Evolutionary conservation across 2,888 invertebrate genomes (phyloP).

Genomic region (Sthenelais limicola): DNA sequence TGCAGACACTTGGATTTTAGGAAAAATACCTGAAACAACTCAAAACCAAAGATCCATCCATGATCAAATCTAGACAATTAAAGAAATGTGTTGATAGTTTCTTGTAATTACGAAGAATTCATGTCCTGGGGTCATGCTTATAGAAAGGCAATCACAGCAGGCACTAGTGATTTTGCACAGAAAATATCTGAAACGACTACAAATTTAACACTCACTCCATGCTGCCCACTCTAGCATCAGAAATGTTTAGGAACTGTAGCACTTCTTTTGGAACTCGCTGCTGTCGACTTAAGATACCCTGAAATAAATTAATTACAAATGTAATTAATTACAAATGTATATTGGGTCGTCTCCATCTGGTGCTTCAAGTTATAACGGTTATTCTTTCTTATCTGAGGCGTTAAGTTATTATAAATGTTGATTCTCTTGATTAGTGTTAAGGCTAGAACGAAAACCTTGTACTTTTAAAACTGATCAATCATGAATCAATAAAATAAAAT

Average conservation of each 20-base stretch:
- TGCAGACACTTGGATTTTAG: too few relatives aligned
- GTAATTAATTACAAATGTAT: neutral
- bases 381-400: too few relatives aligned
- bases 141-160: too few relatives aligned
- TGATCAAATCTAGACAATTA: too few relatives aligned
- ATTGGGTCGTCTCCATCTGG: neutral
- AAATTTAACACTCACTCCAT: conserved; percentile 55
- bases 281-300: conserved; percentile 60
- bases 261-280: conserved; percentile 56
- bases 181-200: neutral
- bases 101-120: too few relatives aligned
- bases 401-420: too few relatives aligned
- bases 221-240: conserved; percentile 48
- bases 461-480: neutral
- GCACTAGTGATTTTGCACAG: neutral
- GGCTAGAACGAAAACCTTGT: neutral
- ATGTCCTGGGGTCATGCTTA: too few relatives aligned
- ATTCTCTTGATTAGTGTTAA: neutral
- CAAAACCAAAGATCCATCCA: too few relatives aligned
- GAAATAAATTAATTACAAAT: conserved; percentile 43
- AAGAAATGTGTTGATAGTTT: too few relatives aligned
- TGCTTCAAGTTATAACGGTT: neutral
- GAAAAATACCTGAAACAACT: too few relatives aligned
- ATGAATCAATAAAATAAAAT: neutral
- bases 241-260: conserved; percentile 59